These are phyloP conservation scores for Rhinichthys klamathensis DNA, from an alignment of 2,113 vertebrate species.

Conservation along the genomic window DNA sequence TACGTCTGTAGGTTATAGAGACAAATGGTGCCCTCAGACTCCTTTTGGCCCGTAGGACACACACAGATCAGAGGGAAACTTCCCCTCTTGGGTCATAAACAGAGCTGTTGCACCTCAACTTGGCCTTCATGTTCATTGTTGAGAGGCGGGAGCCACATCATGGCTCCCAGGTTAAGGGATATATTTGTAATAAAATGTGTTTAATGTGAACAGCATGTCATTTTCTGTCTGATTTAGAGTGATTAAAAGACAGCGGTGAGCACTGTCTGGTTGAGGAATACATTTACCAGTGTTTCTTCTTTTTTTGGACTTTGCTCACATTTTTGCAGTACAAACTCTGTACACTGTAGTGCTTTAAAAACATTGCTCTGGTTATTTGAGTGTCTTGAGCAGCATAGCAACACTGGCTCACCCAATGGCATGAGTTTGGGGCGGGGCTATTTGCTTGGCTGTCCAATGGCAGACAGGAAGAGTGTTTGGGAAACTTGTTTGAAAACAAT, in stretches of 20 bases:
- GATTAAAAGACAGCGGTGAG: background rate
- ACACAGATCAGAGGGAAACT: slow-evolving; percentile 19
- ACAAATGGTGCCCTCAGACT: slow-evolving; percentile 73
- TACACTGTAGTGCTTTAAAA: background rate
- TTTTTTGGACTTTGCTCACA: too few species aligned
- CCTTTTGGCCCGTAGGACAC: slow-evolving; percentile 54
- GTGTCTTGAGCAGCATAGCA: background rate
- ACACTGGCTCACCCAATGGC: background rate
- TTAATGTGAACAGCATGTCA: slow-evolving; percentile 3
- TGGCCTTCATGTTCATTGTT: slow-evolving; percentile 66
- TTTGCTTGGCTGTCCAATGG: background rate
- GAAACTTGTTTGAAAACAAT: background rate
- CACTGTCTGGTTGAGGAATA: background rate
- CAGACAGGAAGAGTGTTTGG: background rate
- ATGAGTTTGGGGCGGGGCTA: background rate
- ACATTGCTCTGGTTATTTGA: background rate
- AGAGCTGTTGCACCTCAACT: slow-evolving; percentile 66
- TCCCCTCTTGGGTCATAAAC: slow-evolving; percentile 44
- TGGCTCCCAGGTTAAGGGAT: background rate
- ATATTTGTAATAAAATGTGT: background rate
- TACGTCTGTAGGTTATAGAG: slow-evolving; percentile 74
- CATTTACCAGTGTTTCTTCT: background rate
- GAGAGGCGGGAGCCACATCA: background rate
- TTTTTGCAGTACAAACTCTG: too few species aligned
- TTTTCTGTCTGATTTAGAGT: background rate